Base-by-base conservation (phyloP, 2,113 vertebrate species). In the Cebus imitator region DNA sequence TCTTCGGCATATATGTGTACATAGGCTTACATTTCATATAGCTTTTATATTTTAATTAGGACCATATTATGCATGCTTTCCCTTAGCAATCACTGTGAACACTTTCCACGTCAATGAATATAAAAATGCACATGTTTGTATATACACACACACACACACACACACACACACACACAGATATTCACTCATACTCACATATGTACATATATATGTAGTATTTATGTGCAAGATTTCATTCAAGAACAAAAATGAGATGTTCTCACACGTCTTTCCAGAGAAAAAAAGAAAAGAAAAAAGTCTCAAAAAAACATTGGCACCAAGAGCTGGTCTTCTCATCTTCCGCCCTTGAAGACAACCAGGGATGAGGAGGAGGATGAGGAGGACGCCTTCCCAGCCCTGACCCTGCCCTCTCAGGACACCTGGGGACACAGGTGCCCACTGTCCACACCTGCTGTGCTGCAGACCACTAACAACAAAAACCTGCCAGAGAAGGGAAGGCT, bases 391-490 rank as follows among this genome's bases (percentile, higher is more conserved):
- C 40, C 40, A 43, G 73, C 73, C 40, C 40, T 43, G 52, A 20
- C 16, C 12, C 18, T 8, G 66, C 66, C 32, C 32, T 68, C 66
- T 68, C 32, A 68, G 7, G 27, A 48, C 43, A 8, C 43, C 45
- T 43, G 10, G 27, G 7, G 45, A 20, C 45, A 21, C 4, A 6
- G 76, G 75, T 5, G 37, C 61, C 13, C 66, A 3, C 32, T 37
- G 12, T 21, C 32, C 37, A 4, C 23, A 7, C 12, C 37, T 7
- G 50, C n/a, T 21, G 37, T 0, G 30, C 58, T 25, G 12, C 5
- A 5, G 4, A 1, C 27, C 4, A 0, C 66, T 2, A 32, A 17
- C 0, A 5, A 1, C 7, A 5, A 5, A 25, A 5, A 21, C 20
- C 43, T 30, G 16, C 43, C 2, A 21, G 23, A 45, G 52, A 8